Percentiles rank a stretch among this genome's conserved stretches.
phyloP scores from a whole-genome alignment of 2,888 invertebrate species.

The Eupithecia exiguata region DNA sequence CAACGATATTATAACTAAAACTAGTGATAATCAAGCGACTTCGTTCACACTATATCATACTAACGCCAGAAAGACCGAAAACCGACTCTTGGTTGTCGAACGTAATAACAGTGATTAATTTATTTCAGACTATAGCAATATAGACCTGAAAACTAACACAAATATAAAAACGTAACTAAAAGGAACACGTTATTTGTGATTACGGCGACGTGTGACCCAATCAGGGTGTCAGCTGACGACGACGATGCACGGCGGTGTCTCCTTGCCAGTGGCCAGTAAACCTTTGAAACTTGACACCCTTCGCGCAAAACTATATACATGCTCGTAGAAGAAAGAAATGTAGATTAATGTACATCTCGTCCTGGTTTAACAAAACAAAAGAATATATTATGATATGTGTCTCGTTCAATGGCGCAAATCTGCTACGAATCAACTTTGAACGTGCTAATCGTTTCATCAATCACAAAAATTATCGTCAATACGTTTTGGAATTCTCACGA shows the following conservation, averaged over 20 bases:
- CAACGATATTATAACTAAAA: constrained; percentile 4
- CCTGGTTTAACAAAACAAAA: too few relatives aligned
- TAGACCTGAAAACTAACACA: too few relatives aligned
- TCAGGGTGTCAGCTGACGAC: too few relatives aligned
- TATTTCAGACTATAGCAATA: too few relatives aligned
- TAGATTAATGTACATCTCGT: too few relatives aligned
- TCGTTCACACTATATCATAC: neutral
- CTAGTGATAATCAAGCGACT: neutral
- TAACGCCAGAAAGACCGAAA: neutral
- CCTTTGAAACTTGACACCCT: too few relatives aligned
- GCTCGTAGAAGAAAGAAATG: neutral
- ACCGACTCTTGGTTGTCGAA: neutral
- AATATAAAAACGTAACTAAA: too few relatives aligned
- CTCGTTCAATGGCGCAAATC: neutral
- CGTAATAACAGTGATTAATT: too few relatives aligned
- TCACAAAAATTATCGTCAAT: constrained; percentile 21
- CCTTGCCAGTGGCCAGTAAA: too few relatives aligned
- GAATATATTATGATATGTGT: neutral
- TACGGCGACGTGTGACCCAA: too few relatives aligned
- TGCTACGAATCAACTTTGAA: neutral
- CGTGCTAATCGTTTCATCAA: constrained; percentile 26
- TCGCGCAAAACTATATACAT: neutral
- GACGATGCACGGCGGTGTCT: too few relatives aligned
- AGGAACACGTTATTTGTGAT: too few relatives aligned
- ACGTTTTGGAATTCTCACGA: constrained; percentile 37